Conservation (phyloP, 1,140 invertebrate genomes). For the Chionoecetes opilio region DNA sequence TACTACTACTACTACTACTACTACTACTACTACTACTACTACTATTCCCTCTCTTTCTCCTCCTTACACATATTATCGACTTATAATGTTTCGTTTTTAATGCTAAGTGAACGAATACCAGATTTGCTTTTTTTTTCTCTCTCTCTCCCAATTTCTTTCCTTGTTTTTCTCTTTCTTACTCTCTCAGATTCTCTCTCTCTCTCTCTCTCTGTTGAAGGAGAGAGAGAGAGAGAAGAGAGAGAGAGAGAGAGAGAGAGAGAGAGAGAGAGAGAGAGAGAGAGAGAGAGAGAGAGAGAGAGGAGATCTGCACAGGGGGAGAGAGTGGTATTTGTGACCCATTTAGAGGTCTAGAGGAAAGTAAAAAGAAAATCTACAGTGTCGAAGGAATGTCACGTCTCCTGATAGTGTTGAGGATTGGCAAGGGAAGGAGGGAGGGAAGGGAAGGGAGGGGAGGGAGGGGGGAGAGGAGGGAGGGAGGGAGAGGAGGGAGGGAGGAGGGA, state of each 20-base stretch:
- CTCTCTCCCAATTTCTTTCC: too few relatives aligned
- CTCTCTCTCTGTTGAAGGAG: too few relatives aligned
- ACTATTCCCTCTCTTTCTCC: neutral
- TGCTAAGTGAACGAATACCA: neutral
- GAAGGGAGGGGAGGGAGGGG: slow-evolving; percentile 12
- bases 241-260: too few relatives aligned
- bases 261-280: too few relatives aligned
- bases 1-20: neutral
- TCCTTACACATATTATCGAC: too few relatives aligned
- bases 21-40: neutral
- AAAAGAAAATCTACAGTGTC: neutral
- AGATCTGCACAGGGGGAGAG: neutral
- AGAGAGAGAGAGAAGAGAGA: too few relatives aligned
- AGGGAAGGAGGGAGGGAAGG: neutral
- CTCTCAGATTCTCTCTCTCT: neutral
- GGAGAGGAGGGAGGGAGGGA: neutral
- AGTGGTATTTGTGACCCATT: slow-evolving; percentile 23
- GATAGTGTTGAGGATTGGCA: neutral
- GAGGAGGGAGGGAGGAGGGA: neutral
- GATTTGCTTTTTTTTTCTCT: neutral
- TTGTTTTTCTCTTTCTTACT: too few relatives aligned
- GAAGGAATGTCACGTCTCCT: neutral
- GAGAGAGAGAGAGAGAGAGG: neutral
- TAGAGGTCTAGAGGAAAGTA: neutral
- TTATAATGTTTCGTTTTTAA: neutral